These are phyloP conservation scores for Lottia gigantea DNA, from an alignment of 2,888 invertebrate species.

Conservation along the genomic window DNA sequence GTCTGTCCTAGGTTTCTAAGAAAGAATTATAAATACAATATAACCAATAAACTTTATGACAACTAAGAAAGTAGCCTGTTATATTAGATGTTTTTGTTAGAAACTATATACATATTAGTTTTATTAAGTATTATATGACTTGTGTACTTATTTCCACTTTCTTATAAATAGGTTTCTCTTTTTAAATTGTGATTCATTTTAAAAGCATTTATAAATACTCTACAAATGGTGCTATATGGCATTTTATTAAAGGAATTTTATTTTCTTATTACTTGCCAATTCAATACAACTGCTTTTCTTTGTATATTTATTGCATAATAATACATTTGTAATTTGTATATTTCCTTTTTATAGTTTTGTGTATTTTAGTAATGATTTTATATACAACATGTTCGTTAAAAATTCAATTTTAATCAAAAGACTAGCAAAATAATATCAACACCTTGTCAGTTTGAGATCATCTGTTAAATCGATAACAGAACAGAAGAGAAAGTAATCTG, in stretches of 20 bases:
- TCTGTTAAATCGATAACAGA: no score
- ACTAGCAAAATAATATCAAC: no score
- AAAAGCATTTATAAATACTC: conserved; percentile 9
- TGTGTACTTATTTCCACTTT: neutral
- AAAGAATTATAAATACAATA: neutral
- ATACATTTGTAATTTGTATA: conserved; percentile 6
- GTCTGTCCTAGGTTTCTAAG: no score
- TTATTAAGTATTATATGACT: neutral
- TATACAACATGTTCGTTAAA: no score
- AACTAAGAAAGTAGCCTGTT: neutral
- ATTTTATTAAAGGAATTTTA: neutral
- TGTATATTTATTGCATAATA: conserved; percentile 11
- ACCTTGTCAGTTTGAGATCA: no score
- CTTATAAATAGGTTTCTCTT: conserved; percentile 2
- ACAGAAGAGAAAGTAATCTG: no score
- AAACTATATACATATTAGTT: neutral
- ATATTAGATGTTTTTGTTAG: neutral
- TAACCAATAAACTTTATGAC: neutral
- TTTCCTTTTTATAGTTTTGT: conserved; percentile 3
- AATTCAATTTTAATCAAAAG: no score
- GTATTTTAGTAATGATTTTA: neutral
- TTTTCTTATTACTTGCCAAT: neutral
- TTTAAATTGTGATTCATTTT: conserved; percentile 4
- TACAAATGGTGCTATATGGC: conserved; percentile 4
- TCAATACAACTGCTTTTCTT: conserved; percentile 2